These are phyloP conservation scores for Gambelia wislizenii DNA, from an alignment of 2,797 vertebrate species.

Conservation along the genomic window DNA sequence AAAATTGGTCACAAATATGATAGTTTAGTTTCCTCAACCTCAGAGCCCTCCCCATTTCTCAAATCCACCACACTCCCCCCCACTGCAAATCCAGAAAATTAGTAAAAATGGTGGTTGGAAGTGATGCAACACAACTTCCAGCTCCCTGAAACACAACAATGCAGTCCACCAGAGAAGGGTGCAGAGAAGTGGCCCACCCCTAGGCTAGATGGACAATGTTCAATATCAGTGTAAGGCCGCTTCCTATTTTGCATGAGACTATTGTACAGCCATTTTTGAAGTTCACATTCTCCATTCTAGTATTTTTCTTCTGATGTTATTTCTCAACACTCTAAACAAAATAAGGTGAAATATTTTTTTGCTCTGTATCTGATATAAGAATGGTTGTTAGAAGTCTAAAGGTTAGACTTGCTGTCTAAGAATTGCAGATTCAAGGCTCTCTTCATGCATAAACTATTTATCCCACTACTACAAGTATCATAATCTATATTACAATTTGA, in stretches of 20 bases:
- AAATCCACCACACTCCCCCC: too few relatives aligned
- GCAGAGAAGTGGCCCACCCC: too few relatives aligned
- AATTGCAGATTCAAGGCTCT: not conserved
- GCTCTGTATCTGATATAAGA: not conserved
- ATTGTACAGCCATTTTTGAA: not conserved
- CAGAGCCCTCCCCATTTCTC: too few relatives aligned
- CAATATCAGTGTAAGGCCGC: not conserved
- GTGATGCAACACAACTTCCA: too few relatives aligned
- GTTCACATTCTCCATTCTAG: not conserved
- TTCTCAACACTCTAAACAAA: not conserved
- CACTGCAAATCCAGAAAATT: too few relatives aligned
- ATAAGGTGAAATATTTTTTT: not conserved
- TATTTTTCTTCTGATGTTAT: not conserved
- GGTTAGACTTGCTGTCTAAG: not conserved
- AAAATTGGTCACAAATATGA: too few relatives aligned
- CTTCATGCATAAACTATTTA: not conserved
- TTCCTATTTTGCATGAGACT: not conserved
- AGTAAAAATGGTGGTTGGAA: too few relatives aligned
- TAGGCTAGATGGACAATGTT: not conserved
- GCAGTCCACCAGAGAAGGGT: too few relatives aligned
- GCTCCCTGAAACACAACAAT: too few relatives aligned
- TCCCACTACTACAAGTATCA: not conserved
- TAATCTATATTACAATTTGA: not conserved
- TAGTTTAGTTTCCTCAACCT: too few relatives aligned
- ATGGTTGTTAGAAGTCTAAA: not conserved